These are phyloP conservation scores for Phylloscopus trochilus DNA, from an alignment of 2,113 vertebrate species.

Conservation along the genomic window DNA sequence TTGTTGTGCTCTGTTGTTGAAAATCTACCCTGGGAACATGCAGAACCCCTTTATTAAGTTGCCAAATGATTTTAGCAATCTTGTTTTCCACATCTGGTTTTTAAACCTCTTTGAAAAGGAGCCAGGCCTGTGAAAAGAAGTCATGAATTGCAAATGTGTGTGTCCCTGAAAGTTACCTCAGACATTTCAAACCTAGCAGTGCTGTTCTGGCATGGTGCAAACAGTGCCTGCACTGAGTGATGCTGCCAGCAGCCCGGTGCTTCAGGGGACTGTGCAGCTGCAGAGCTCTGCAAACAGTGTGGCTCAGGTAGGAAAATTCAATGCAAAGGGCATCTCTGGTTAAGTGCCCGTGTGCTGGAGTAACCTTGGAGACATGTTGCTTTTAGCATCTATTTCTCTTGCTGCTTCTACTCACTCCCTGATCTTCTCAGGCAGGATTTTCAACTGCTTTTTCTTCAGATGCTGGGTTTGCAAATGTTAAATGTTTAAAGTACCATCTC, in stretches of 20 bases:
- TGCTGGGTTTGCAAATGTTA: neutral
- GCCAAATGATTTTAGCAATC: conserved; percentile 54
- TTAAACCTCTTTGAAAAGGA: conserved; percentile 53
- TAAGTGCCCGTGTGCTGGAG: neutral
- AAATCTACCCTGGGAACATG: conserved; percentile 25
- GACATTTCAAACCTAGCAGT: neutral
- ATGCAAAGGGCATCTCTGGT: neutral
- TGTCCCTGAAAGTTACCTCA: neutral
- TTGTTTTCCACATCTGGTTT: conserved; percentile 60
- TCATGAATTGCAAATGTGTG: conserved; percentile 35
- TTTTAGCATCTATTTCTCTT: neutral
- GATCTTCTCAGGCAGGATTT: neutral
- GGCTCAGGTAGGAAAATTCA: neutral
- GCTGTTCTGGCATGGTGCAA: neutral
- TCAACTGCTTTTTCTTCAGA: neutral
- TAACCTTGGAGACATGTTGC: neutral
- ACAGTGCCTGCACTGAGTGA: neutral
- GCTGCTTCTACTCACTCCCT: neutral
- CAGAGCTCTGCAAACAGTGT: neutral
- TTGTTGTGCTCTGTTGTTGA: conserved; percentile 17
- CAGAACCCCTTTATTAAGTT: conserved; percentile 47
- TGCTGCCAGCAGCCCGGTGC: neutral
- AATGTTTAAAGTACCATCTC: neutral
- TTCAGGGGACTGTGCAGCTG: neutral
- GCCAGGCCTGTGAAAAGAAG: conserved; percentile 19